Conservation (phyloP, 2,888 invertebrate genomes). For the Tachina fera region DNA sequence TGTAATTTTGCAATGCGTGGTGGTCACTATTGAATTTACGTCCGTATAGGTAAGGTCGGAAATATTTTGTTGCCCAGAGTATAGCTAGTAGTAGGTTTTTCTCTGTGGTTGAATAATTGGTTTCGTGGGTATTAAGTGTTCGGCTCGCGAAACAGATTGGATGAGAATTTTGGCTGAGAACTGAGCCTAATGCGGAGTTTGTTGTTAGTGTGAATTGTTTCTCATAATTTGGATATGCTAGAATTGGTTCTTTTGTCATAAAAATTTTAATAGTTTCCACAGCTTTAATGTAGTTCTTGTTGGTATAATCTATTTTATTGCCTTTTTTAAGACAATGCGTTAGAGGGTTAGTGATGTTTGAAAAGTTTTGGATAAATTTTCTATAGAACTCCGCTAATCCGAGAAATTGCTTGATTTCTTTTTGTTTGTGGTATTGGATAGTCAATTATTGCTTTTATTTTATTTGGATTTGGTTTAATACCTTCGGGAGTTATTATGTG, state of each 20-base stretch:
- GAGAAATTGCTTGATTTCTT: slow-evolving; percentile 74
- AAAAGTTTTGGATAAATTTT: slow-evolving; percentile 71
- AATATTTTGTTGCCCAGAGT: slow-evolving; percentile 40
- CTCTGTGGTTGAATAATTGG: slow-evolving; percentile 24
- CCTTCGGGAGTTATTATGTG: slow-evolving; percentile 71
- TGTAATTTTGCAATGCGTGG: slow-evolving; percentile 10
- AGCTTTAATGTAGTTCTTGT: slow-evolving; percentile 18
- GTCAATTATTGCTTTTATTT: slow-evolving; percentile 70
- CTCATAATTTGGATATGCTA: slow-evolving; percentile 11
- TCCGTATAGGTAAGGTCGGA: slow-evolving; percentile 30
- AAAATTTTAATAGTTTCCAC: slow-evolving; percentile 1
- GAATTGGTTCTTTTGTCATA: slow-evolving; percentile 6
- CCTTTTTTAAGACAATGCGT: background rate
- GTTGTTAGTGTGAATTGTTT: slow-evolving; percentile 21
- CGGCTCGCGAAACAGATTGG: slow-evolving; percentile 21
- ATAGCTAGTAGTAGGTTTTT: slow-evolving; percentile 31
- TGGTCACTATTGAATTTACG: slow-evolving; percentile 36
- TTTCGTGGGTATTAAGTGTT: slow-evolving; percentile 11
- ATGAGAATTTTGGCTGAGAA: slow-evolving; percentile 1
- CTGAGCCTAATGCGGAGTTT: slow-evolving; percentile 31
- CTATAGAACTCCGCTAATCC: slow-evolving; percentile 74
- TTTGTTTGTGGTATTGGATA: slow-evolving; percentile 73
- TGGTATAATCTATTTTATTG: too few relatives aligned
- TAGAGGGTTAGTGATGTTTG: slow-evolving; percentile 52
- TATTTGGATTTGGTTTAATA: slow-evolving; percentile 74